Evolutionary conservation across 2,113 vertebrate species (phyloP).

Genomic region (Desmodus rotundus): DNA sequence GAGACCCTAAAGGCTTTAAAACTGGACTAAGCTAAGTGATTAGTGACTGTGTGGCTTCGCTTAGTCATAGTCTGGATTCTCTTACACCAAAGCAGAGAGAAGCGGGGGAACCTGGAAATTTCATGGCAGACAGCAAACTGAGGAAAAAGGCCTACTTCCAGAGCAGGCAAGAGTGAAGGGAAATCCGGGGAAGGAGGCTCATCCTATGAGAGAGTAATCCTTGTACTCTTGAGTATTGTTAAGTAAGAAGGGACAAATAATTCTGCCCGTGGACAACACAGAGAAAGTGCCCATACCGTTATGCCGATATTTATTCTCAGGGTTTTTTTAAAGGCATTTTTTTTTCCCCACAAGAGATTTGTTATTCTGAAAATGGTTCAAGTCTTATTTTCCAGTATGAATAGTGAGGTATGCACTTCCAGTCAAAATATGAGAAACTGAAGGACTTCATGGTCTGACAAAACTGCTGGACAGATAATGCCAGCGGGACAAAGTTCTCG

Average conservation of each 20-base stretch:
- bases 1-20: neutral
- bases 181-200: neutral
- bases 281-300: neutral
- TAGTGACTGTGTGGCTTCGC: neutral
- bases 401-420: neutral
- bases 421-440: slow-evolving; percentile 31
- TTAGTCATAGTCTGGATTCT: neutral
- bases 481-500: neutral
- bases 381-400: slow-evolving; percentile 26
- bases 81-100: neutral
- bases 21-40: neutral
- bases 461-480: neutral
- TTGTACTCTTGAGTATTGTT: neutral
- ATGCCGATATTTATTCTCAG: neutral
- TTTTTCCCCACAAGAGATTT: neutral
- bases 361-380: slow-evolving; percentile 22
- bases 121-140: neutral
- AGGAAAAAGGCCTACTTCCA: neutral
- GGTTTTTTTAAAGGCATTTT: neutral
- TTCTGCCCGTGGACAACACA: neutral
- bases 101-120: neutral
- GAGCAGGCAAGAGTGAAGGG: neutral
- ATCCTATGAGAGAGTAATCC: neutral
- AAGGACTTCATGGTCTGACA: slow-evolving; percentile 41
- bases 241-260: neutral